A percentile compares a stretch with the other conserved stretches of the same genome.
phyloP scores from a whole-genome alignment of 1,140 invertebrate genomes.

The Aphaenogaster ashmeadi region DNA sequence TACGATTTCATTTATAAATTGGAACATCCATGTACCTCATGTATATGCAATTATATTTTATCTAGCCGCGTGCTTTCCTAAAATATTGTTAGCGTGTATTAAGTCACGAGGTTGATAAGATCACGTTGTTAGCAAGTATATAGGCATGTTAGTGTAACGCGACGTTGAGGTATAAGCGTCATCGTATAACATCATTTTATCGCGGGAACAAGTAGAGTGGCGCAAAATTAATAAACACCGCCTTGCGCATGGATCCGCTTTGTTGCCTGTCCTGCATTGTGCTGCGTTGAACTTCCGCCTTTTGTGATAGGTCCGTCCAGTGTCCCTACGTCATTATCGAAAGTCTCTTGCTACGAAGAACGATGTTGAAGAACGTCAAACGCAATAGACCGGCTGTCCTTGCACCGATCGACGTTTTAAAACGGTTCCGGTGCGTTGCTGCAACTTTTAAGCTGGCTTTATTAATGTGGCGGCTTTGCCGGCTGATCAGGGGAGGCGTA shows the following conservation, averaged over 20 bases:
- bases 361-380: conserved; percentile 42
- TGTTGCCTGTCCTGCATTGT: conserved; percentile 42
- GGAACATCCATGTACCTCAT: not conserved
- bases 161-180: conserved; percentile 44
- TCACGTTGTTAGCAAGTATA: conserved; percentile 37
- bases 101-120: conserved; percentile 40
- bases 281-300: conserved; percentile 43
- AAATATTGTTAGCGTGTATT: conserved; percentile 48
- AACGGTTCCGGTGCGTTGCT: conserved; percentile 33
- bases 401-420: not conserved
- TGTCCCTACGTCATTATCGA: conserved; percentile 52
- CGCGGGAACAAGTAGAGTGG: conserved; percentile 39
- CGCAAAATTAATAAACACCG: conserved; percentile 64
- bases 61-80: not conserved
- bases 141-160: not conserved
- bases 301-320: conserved; percentile 33
- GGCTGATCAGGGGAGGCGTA: not conserved
- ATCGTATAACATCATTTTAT: conserved; percentile 61
- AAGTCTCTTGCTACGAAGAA: conserved; percentile 43
- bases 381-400: conserved; percentile 22
- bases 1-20: not conserved
- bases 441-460: conserved; percentile 39
- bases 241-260: conserved; percentile 35
- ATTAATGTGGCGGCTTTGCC: conserved; percentile 40
- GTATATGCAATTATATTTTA: not conserved